Evolutionary conservation across 2,888 invertebrate species (phyloP), one percentile per base, ranked within the genome.

Genomic region (Minunthozetes semirufus): DNA sequence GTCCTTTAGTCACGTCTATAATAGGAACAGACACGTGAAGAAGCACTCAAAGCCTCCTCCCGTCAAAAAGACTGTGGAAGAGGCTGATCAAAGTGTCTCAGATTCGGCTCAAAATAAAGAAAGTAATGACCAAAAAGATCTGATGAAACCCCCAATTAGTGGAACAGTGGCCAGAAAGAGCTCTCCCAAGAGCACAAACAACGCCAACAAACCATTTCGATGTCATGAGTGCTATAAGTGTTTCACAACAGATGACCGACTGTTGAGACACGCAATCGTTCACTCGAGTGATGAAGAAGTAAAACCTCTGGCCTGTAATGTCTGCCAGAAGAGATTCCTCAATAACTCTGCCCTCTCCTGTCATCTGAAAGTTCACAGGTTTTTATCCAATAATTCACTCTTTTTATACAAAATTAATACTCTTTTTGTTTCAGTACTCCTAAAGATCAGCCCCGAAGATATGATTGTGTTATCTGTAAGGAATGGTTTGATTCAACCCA

Each of bases 391-490:
- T 42, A 4, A 42, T 9, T 42, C 11, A 33, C 75, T 72, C 61
- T 72, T 9, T n/a, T 38, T 53, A n/a, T 5, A 15, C 8, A 29
- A 75, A 27, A 56, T 33, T 3, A 53, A 38, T 15, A 22, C 11
- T 75, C 2, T 63, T 63, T 61, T n/a, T 50, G 13, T 72, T 73
- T 53, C 42, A 75, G 75, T 66, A 56, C 42, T n/a, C 56, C 75
- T n/a, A 68, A 56, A 22, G 71, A 76, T 27, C 56, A 75, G 33
- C 76, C 76, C 1, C 68, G 76, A 74, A 72, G 59, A 29, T 89
- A 89, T 79, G 88, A 89, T 80, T 91, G 91, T 81, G 88, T 89
- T 0, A 88, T 90, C 80, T 91, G 91, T 81, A 86, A 87, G 75
- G 85, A 87, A 80, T 85, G 86, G 17, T 91, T 89, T 81, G 87